Conservation (phyloP, 1,140 invertebrate species). For the Aphelinus atriplicis region DNA sequence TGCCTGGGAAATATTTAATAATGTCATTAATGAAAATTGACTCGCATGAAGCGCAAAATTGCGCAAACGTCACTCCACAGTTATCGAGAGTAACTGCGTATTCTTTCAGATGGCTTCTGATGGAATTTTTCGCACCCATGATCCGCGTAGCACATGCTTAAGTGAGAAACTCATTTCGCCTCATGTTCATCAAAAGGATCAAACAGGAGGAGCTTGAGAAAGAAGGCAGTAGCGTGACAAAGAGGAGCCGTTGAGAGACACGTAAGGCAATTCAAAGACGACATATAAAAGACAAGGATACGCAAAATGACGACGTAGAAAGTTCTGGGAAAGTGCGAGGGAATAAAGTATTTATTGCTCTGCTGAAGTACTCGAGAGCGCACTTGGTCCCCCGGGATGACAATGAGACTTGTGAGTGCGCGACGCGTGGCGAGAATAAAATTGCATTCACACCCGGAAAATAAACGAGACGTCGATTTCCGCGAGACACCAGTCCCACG, state of each 20-base stretch:
- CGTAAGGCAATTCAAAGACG: neutral
- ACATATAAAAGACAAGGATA: neutral
- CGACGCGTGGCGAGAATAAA: constrained; percentile 29
- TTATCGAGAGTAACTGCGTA: no score
- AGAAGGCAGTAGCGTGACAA: constrained; percentile 11
- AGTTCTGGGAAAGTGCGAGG: neutral
- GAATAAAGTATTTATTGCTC: constrained; percentile 29
- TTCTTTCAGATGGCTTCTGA: no score
- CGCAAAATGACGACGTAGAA: constrained; percentile 7
- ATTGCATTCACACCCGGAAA: constrained; percentile 11
- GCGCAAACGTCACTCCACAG: no score
- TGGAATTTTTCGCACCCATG: no score
- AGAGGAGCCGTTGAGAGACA: no score
- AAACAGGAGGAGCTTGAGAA: neutral
- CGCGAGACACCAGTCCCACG: neutral
- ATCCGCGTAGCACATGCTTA: no score
- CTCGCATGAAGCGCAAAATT: no score
- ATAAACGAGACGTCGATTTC: constrained; percentile 14
- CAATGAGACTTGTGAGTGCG: constrained; percentile 3
- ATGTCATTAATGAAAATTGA: no score
- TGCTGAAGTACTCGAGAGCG: constrained; percentile 11
- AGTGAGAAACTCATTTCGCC: no score
- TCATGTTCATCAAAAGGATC: neutral
- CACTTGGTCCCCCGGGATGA: constrained; percentile 7
- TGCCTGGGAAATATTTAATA: no score